Evolutionary conservation across 2,888 invertebrate genomes (phyloP), one percentile per base, ranked within the genome.

Genomic region (Aspidapion aeneum): DNA sequence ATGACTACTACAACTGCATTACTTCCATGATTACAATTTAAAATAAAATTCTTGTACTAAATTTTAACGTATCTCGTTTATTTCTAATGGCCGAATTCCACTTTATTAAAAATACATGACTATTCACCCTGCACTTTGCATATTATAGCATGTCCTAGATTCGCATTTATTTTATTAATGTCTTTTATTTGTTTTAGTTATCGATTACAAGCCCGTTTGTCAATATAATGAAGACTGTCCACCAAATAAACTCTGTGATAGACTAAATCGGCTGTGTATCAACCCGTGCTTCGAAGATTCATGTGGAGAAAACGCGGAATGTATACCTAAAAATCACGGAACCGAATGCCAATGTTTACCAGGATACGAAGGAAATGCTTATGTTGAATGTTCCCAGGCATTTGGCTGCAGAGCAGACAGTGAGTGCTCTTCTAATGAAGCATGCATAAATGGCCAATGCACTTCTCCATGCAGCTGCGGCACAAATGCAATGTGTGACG

Each of bases 141-240:
- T n/a, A n/a, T n/a, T n/a, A n/a, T n/a, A n/a, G n/a, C n/a, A n/a
- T n/a, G n/a, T n/a, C n/a, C n/a, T n/a, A n/a, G n/a, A n/a, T n/a
- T n/a, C n/a, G n/a, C n/a, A n/a, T n/a, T n/a, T n/a, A n/a, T n/a
- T n/a, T n/a, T n/a, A n/a, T n/a, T n/a, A n/a, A n/a, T n/a, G n/a
- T n/a, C n/a, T n/a, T n/a, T n/a, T n/a, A n/a, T n/a, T n/a, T 9
- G 61, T 71, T 71, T 63, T 62, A 75, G 76, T 74, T n/a, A 35
- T 60, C 12, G 73, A 75, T 60, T 73, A 82, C 66, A 82, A 82
- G 71, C 83, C 86, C 69, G 85, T 93, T 59, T 94, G 94, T 77
- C 94, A 94, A 77, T 93, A 93, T 79, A 94, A 94, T 74, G 93
- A 93, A 82, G 94, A 94, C 74, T 95, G 94, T 76, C 93, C 93